These are phyloP conservation scores for Microcebus griseorufus DNA, from an alignment of 2,113 vertebrate genomes.

Conservation along the genomic window DNA sequence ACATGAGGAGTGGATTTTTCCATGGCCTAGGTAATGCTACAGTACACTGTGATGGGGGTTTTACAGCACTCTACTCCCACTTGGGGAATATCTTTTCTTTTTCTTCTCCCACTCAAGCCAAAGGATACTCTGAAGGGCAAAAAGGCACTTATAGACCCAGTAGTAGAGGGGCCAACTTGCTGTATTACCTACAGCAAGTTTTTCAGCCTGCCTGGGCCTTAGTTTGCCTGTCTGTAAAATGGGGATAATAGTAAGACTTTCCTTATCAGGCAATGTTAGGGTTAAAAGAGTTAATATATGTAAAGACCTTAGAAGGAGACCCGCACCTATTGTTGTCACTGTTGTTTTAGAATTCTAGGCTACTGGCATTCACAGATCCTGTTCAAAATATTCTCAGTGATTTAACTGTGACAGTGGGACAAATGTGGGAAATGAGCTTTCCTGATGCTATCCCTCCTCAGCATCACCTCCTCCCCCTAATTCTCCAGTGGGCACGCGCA, in stretches of 20 bases:
- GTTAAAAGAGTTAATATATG: background rate
- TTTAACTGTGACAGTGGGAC: background rate
- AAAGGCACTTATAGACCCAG: background rate
- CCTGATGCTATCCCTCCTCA: background rate
- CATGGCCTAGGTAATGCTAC: background rate
- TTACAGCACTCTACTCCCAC: background rate
- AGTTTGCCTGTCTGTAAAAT: constrained; percentile 17
- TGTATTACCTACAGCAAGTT: background rate
- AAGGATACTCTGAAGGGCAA: background rate
- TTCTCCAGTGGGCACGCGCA: background rate
- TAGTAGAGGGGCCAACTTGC: background rate
- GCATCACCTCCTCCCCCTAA: background rate
- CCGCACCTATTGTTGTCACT: background rate
- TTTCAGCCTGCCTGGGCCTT: background rate
- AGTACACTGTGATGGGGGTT: background rate
- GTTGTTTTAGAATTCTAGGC: background rate
- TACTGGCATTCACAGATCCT: background rate
- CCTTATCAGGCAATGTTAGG: background rate
- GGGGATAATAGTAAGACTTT: background rate
- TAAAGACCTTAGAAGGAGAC: background rate
- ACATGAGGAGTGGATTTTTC: background rate
- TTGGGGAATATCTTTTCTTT: background rate
- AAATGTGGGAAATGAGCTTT: background rate
- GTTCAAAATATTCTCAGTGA: background rate
- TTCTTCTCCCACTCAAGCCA: background rate